Percentiles rank a stretch among this genome's conserved stretches.
These are phyloP conservation scores for Heliothis virescens DNA, from an alignment of 1,140 invertebrate genomes.

Conservation along the genomic window DNA sequence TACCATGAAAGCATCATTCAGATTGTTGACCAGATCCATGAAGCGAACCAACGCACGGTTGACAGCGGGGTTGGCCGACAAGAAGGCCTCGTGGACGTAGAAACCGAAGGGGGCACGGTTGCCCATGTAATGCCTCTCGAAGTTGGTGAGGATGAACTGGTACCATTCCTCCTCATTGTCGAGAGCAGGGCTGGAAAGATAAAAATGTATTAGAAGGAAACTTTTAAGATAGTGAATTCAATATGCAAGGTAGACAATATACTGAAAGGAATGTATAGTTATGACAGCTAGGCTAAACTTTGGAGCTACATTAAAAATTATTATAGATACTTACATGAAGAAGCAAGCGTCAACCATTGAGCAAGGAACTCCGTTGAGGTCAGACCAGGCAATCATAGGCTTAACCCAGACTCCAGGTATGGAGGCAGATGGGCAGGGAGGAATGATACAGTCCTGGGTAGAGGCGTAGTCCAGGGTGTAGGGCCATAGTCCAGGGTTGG, in stretches of 20 bases:
- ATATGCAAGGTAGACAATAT: too few relatives aligned
- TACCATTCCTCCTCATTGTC: constrained; percentile 79
- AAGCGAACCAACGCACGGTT: constrained; percentile 82
- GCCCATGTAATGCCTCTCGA: constrained; percentile 85
- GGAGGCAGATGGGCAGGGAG: constrained; percentile 88
- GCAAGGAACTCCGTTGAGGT: constrained; percentile 85
- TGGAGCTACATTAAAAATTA: too few relatives aligned
- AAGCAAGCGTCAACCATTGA: constrained; percentile 89
- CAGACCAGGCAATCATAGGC: constrained; percentile 88
- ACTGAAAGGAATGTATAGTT: too few relatives aligned
- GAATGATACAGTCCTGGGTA: constrained; percentile 88
- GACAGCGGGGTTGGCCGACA: constrained; percentile 72
- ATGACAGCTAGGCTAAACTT: neutral
- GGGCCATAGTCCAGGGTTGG: constrained; percentile 89
- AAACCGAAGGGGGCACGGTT: constrained; percentile 88
- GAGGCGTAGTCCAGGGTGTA: constrained; percentile 90
- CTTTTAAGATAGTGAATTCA: too few relatives aligned
- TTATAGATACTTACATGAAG: constrained; percentile 73
- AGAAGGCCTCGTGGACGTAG: constrained; percentile 87
- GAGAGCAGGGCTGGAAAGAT: constrained; percentile 72
- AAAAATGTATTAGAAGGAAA: constrained; percentile 56
- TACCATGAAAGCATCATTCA: constrained; percentile 86
- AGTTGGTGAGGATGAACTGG: constrained; percentile 85
- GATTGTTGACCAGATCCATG: constrained; percentile 79
- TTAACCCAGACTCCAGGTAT: constrained; percentile 88